A percentile compares a stretch with the other conserved stretches of the same genome.
Evolutionary conservation across 2,888 invertebrate species (phyloP).

Genomic region (Spialia ferax): DNA sequence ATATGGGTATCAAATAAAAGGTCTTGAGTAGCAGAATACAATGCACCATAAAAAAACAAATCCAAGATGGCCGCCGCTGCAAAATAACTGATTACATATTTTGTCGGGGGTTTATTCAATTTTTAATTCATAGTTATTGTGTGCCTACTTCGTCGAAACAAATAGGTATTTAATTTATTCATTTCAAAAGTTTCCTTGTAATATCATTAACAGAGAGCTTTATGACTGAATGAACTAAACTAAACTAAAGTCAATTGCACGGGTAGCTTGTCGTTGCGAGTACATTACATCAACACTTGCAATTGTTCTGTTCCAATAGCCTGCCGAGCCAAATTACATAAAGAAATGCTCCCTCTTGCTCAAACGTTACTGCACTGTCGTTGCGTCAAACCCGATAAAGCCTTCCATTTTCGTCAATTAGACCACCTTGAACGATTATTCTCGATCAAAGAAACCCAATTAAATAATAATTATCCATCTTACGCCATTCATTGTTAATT

Average conservation of each 20-base stretch:
- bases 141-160: no score
- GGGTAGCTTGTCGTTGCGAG: slow-evolving; percentile 10
- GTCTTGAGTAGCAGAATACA: no score
- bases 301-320: slow-evolving; percentile 51
- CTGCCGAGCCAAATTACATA: slow-evolving; percentile 60
- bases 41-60: no score
- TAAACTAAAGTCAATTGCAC: slow-evolving; percentile 4
- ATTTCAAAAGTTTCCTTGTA: neutral
- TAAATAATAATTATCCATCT: slow-evolving; percentile 35
- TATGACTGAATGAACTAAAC: neutral
- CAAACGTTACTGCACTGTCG: slow-evolving; percentile 55
- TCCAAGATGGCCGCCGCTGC: no score
- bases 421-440: slow-evolving; percentile 35
- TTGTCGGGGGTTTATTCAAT: no score
- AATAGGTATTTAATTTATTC: neutral
- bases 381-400: slow-evolving; percentile 35
- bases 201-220: neutral
- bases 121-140: no score
- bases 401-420: slow-evolving; percentile 35
- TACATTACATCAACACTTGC: slow-evolving; percentile 54
- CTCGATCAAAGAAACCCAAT: slow-evolving; percentile 29
- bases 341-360: slow-evolving; percentile 57
- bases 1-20: no score
- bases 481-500: slow-evolving; percentile 27
- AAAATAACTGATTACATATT: no score